Conservation (phyloP, 2,797 vertebrate species). For the Urosaurus nigricauda region DNA sequence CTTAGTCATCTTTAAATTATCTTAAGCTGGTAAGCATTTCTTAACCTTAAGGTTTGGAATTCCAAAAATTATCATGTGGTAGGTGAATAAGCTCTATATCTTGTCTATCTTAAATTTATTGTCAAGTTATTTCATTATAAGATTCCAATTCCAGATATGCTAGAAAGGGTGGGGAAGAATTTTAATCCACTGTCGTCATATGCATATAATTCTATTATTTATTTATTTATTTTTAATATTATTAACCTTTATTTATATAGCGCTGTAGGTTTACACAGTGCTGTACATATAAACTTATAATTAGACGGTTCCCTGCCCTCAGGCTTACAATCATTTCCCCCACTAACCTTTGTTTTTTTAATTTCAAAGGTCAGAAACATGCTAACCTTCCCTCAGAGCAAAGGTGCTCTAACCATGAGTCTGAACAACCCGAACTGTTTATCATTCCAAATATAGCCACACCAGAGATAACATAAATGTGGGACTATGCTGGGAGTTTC, state of each 20-base stretch:
- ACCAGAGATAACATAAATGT: no score
- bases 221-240: no score
- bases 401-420: neutral
- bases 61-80: neutral
- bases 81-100: neutral
- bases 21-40: neutral
- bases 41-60: neutral
- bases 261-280: no score
- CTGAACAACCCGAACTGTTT: neutral
- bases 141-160: neutral
- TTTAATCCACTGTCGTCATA: neutral
- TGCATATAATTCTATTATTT: neutral
- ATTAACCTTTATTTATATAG: no score
- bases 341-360: neutral
- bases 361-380: neutral
- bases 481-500: neutral
- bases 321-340: no score
- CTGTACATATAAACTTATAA: no score
- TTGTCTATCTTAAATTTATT: neutral
- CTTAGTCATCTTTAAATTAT: neutral
- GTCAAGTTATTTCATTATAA: neutral
- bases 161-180: no score
- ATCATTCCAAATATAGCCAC: neutral
- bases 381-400: neutral
- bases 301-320: no score